Percentiles rank a stretch among this genome's conserved stretches.
Evolutionary conservation across 1,140 invertebrate genomes (phyloP).

Genomic region (Acyrthosiphon pisum): DNA sequence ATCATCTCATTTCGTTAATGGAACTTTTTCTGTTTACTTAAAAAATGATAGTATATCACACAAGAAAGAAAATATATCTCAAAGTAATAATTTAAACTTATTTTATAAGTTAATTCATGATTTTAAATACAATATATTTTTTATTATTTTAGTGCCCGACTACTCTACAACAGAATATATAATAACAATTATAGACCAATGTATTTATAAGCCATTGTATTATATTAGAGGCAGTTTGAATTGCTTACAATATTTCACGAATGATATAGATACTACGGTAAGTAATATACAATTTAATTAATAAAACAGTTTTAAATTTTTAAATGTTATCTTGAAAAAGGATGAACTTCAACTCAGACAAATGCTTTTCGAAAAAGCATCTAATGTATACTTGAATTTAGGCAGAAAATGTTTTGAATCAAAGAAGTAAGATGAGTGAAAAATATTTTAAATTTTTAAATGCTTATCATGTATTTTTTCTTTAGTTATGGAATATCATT

Average conservation of each 20-base stretch:
- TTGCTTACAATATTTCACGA: not conserved
- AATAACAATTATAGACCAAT: not conserved
- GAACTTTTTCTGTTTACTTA: too few relatives aligned
- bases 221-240: not conserved
- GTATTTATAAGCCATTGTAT: not conserved
- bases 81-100: not conserved
- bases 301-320: not conserved
- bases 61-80: not conserved
- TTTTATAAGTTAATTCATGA: not conserved
- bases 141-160: not conserved
- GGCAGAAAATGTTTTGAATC: not conserved
- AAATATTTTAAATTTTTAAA: not conserved
- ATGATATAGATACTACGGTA: not conserved
- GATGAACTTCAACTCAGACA: not conserved
- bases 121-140: not conserved
- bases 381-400: not conserved
- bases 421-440: not conserved
- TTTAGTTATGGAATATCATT: not conserved
- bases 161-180: not conserved
- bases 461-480: not conserved
- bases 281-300: not conserved
- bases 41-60: not conserved
- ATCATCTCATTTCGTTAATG: too few relatives aligned
- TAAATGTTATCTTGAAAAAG: not conserved
- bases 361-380: not conserved